Percentiles rank a stretch among this genome's conserved stretches.
phyloP scores from a whole-genome alignment of 2,113 vertebrate species.

The Columba janthina region DNA sequence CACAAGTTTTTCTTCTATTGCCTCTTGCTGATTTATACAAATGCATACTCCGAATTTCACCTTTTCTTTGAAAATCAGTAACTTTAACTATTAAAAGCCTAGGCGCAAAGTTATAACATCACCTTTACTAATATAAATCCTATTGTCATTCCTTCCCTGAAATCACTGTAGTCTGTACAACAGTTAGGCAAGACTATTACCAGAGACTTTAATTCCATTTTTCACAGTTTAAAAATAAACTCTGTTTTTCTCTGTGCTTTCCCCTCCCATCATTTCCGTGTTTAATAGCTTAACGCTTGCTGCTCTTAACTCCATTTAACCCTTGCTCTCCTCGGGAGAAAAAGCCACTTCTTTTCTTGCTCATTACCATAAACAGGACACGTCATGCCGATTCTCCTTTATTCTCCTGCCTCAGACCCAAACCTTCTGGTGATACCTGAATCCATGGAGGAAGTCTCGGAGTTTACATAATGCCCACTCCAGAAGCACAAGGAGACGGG shows the following conservation, averaged over 20 bases:
- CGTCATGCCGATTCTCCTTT: constrained; percentile 50
- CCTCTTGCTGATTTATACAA: neutral
- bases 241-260: neutral
- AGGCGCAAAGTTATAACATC: neutral
- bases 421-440: constrained; percentile 42
- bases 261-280: constrained; percentile 46
- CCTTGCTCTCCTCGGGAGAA: constrained; percentile 45
- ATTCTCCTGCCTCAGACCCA: constrained; percentile 46
- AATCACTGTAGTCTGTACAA: neutral
- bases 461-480: constrained; percentile 45
- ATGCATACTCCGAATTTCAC: neutral
- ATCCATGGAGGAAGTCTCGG: neutral
- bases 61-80: neutral
- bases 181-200: neutral
- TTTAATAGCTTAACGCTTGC: constrained; percentile 17
- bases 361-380: constrained; percentile 63
- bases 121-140: neutral
- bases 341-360: constrained; percentile 38
- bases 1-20: neutral
- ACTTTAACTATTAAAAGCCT: neutral
- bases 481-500: neutral
- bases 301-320: constrained; percentile 53
- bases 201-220: constrained; percentile 4
- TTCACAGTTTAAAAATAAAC: constrained; percentile 45
- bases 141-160: neutral